Percentiles rank a stretch among this genome's conserved stretches.
These are phyloP conservation scores for Sicus ferrugineus DNA, from an alignment of 2,888 invertebrate genomes.

Conservation along the genomic window DNA sequence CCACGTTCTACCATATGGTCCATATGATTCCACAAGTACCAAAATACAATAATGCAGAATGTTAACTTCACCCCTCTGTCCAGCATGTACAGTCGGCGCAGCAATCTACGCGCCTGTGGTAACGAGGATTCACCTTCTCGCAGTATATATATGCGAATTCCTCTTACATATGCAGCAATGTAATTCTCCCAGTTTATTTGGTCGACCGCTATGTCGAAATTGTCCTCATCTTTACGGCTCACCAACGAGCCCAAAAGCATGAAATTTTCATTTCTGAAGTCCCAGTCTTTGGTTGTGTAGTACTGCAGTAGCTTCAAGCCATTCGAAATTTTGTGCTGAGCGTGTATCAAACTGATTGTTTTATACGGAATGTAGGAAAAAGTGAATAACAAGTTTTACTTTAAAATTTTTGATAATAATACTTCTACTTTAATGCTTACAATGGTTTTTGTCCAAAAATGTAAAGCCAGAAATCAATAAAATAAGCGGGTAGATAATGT, in stretches of 20 bases:
- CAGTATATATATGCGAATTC: constrained; percentile 83
- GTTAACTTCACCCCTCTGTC: constrained; percentile 62
- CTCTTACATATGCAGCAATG: constrained; percentile 77
- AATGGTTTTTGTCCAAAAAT: constrained; percentile 78
- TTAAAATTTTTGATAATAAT: constrained; percentile 8
- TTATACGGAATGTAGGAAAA: neutral
- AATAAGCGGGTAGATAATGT: constrained; percentile 80
- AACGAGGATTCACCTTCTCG: constrained; percentile 83
- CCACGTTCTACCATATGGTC: constrained; percentile 54
- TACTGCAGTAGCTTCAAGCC: constrained; percentile 75
- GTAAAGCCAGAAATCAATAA: constrained; percentile 75
- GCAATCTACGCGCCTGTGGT: constrained; percentile 70
- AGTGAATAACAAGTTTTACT: neutral
- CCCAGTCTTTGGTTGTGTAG: constrained; percentile 83
- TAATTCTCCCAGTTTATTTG: constrained; percentile 72
- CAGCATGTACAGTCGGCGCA: constrained; percentile 65
- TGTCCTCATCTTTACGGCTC: constrained; percentile 67
- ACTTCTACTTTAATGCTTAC: constrained; percentile 67
- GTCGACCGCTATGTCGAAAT: constrained; percentile 69
- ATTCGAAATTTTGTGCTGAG: constrained; percentile 69
- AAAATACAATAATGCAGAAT: constrained; percentile 54
- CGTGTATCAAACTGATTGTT: constrained; percentile 67
- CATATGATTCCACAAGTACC: constrained; percentile 60
- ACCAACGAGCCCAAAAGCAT: constrained; percentile 67
- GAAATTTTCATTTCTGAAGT: constrained; percentile 73